Evolutionary conservation across 1,140 invertebrate species (phyloP), one percentile per base, ranked within the genome.

Genomic region (Listronotus bonariensis): DNA sequence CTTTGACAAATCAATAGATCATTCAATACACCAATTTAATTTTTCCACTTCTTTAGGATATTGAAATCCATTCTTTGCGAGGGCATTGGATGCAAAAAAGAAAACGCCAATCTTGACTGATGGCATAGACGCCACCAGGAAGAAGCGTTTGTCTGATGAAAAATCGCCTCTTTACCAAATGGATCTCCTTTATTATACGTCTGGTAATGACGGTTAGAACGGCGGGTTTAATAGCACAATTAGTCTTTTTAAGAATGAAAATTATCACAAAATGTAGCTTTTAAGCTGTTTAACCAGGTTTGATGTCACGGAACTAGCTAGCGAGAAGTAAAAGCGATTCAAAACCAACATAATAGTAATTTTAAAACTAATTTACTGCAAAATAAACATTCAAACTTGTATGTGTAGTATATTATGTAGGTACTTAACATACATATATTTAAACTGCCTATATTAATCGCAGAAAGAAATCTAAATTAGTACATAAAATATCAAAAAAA

Each of bases 21-120:
- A 65, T 57, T 56, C 52, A 57, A 65, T 40, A 43, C 52, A 36
- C 52, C 62, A 65, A 65, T 65, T 65, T 65, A 65, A 65, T 65
- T 65, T 65, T 65, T 65, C 62, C 45, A 57, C 54, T 65, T 65
- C 15, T 65, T 53, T 43, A 20, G 20, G 36, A 15, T 10, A 65
- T 57, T 53, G 34, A 48, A 34, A 45, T 65, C 62, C 40, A 65
- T 65, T 65, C 62, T 65, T 65, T 48, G 18, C 17, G 42, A 34
- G 17, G 41, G 15, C 38, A 52, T 63, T 38, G 46, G 56, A 43
- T 43, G 54, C 54, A 65, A 65, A 42, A 65, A 65, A 65, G 54
- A 65, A 65, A 57, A 57, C 53, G 53, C 49, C 62, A 40, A 65
- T 57, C 54, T 57, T 65, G 62, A 65, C 45, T 43, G 48, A 65